Base-by-base conservation (phyloP, 2,797 vertebrate genomes). In the Dendrocincla fuliginosa region DNA sequence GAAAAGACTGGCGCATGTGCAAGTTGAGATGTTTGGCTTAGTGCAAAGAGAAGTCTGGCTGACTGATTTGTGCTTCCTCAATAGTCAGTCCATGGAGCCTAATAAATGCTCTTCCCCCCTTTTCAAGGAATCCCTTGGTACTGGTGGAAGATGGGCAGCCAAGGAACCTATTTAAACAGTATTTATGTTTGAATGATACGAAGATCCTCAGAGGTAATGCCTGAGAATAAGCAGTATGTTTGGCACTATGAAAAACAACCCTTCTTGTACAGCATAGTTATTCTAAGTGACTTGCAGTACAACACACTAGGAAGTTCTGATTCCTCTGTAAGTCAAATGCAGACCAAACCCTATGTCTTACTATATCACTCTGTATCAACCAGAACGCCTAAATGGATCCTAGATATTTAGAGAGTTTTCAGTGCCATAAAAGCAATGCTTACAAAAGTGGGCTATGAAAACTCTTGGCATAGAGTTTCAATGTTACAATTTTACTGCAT, bases 1-100 rank as follows among this genome's bases (percentile, higher is more conserved):
- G 49, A 67, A 22, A 84, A 59, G 52, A 25, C 11, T n/a, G 65
- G 44, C 19, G 27, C 0, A 0, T 16, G 8, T 7, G 0, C 23
- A 67, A 52, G 5, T 10, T 50, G 27, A 75, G 23, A 42, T 27
- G 56, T 44, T 41, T 81, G 52, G 39, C 33, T 92, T 50, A 46
- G 39, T 41, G 55, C 41, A 78, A 75, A 63, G n/a, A 15, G 35
- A 80, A 67, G 41, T 30, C 47, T 28, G 75, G 30, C 41, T 73
- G 59, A 57, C 42, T 77, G 35, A 59, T 74, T 8, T 59, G 5
- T 46, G 16, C 27, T 74, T 70, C 41, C n/a, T 68, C 22, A 74
- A 44, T 17, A 30, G 25, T 20, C 65, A 59, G 24, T 20, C 46
- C 61, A 69, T 41, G 81, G 22, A 63, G n/a, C 30, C 47, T 42